phyloP scores from a whole-genome alignment of 2,797 vertebrate genomes.

The Coilia nasus region DNA sequence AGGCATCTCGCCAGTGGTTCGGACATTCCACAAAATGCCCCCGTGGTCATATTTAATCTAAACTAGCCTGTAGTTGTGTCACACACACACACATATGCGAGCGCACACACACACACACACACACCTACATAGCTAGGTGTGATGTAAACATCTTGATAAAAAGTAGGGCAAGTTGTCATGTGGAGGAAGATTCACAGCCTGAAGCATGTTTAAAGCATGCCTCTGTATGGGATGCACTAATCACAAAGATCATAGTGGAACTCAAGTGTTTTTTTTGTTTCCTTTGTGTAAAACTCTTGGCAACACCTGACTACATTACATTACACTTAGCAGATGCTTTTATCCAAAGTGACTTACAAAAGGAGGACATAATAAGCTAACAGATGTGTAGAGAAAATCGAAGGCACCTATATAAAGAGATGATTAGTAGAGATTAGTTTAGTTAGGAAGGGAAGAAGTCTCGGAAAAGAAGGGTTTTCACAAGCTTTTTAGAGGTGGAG shows the following conservation, averaged over 20 bases:
- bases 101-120: constrained; percentile 7
- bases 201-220: background rate
- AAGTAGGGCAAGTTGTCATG: background rate
- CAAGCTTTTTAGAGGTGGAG: no score
- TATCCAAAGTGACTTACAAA: no score
- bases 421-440: no score
- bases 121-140: background rate
- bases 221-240: background rate
- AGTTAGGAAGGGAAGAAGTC: no score
- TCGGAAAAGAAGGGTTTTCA: no score
- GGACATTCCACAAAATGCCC: constrained; percentile 62
- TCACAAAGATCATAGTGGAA: background rate
- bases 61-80: constrained; percentile 5
- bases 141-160: background rate
- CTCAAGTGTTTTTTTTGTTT: background rate
- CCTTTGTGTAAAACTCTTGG: background rate
- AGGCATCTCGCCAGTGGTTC: constrained; percentile 43
- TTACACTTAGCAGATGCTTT: no score
- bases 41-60: background rate
- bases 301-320: background rate
- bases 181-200: background rate
- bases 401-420: no score
- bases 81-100: background rate
- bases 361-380: no score
- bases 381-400: no score